A percentile compares a stretch with the other conserved stretches of the same genome.
These are phyloP conservation scores for Lacanobia wlatinum DNA, from an alignment of 2,888 invertebrate species.

Conservation along the genomic window DNA sequence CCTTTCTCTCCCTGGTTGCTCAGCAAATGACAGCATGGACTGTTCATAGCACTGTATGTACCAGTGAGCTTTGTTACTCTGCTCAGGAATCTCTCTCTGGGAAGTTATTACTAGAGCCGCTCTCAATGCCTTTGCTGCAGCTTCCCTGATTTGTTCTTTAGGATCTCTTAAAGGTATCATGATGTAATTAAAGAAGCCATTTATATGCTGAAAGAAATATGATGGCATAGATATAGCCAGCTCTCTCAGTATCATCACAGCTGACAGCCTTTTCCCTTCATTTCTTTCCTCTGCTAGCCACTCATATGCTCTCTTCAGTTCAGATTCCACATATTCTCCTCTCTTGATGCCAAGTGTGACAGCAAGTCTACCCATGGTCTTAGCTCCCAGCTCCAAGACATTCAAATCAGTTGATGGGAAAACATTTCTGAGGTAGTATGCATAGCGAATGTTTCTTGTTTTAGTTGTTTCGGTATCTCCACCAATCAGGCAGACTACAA, in stretches of 20 bases:
- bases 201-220: conserved; percentile 98
- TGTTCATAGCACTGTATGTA: conserved; percentile 98
- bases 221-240: conserved; percentile 99
- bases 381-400: conserved; percentile 98
- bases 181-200: conserved; percentile 97
- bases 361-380: conserved; percentile 98
- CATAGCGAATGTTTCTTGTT: conserved; percentile 96
- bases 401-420: conserved; percentile 96
- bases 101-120: conserved; percentile 98
- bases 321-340: conserved; percentile 98
- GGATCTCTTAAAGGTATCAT: conserved; percentile 97
- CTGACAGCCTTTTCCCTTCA: conserved; percentile 97
- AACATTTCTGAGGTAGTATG: conserved; percentile 97
- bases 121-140: conserved; percentile 97
- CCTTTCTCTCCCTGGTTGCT: conserved; percentile 88
- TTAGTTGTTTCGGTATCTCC: conserved; percentile 97
- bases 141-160: conserved; percentile 97
- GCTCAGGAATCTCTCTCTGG: conserved; percentile 97
- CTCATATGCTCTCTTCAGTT: conserved; percentile 98
- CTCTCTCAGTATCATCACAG: conserved; percentile 97
- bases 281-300: conserved; percentile 97
- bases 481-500: conserved; percentile 96
- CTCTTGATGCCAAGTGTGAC: conserved; percentile 97
- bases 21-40: conserved; percentile 94
- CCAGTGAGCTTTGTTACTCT: conserved; percentile 96